phyloP scores from a whole-genome alignment of 2,888 invertebrate species.

The Dryomyza anilis region DNA sequence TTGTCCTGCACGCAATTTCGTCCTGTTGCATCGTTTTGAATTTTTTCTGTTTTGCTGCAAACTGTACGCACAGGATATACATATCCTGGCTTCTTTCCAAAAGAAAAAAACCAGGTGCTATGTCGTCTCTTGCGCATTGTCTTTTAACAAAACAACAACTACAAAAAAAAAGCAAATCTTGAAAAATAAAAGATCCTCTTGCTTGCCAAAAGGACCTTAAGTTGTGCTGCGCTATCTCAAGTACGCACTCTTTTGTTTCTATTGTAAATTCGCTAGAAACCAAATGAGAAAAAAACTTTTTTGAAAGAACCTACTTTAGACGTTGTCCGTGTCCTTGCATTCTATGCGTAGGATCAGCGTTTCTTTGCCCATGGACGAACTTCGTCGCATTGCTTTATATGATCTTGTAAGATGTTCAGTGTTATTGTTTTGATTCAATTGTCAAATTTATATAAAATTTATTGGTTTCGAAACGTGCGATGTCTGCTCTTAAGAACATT shows the following conservation, averaged over 20 bases:
- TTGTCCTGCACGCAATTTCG: not conserved
- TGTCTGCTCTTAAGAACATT: no score
- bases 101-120: constrained; percentile 27
- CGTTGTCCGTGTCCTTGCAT: constrained; percentile 22
- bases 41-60: constrained; percentile 25
- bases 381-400: not conserved
- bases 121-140: constrained; percentile 1
- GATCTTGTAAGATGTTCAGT: not conserved
- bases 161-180: not conserved
- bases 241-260: constrained; percentile 1
- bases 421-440: constrained; percentile 48
- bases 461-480: constrained; percentile 13
- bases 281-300: no score
- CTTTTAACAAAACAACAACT: no score
- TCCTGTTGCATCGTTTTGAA: constrained; percentile 11
- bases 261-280: not conserved
- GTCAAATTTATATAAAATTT: constrained; percentile 56
- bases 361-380: not conserved
- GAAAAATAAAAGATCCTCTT: not conserved
- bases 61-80: constrained; percentile 21
- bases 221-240: constrained; percentile 12
- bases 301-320: no score
- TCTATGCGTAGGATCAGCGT: constrained; percentile 9
- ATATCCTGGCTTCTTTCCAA: not conserved
- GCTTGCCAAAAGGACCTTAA: not conserved